Conservation (phyloP, 2,113 vertebrate species). For the Anarrhichthys ocellatus region DNA sequence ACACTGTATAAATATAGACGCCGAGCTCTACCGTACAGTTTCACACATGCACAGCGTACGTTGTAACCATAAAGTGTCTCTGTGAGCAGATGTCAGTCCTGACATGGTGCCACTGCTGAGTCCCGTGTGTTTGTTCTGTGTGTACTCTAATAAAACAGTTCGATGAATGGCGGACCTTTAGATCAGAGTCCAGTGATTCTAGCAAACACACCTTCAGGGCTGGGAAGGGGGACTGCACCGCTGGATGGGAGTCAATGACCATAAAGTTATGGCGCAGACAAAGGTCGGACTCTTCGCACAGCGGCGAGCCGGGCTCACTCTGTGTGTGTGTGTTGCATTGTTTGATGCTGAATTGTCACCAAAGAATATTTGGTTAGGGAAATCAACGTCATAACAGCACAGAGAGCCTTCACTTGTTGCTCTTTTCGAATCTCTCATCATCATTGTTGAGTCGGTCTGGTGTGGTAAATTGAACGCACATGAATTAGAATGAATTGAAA, state of each 20-base stretch:
- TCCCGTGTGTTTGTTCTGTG: slow-evolving; percentile 66
- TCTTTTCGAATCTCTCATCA: not conserved
- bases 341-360: not conserved
- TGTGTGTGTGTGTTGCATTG: not conserved
- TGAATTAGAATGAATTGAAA: not conserved
- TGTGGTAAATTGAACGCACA: not conserved
- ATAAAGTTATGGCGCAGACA: slow-evolving; percentile 43
- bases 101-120: slow-evolving; percentile 9
- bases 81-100: slow-evolving; percentile 50
- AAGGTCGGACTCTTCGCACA: slow-evolving; percentile 19
- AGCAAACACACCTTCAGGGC: slow-evolving; percentile 56
- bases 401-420: not conserved
- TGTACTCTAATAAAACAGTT: slow-evolving; percentile 62
- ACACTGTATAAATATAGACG: slow-evolving; percentile 6
- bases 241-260: slow-evolving; percentile 51
- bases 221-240: not conserved
- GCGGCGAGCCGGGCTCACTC: not conserved
- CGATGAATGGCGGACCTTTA: slow-evolving; percentile 29
- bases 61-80: slow-evolving; percentile 22
- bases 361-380: slow-evolving; percentile 24
- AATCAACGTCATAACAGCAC: not conserved
- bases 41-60: slow-evolving; percentile 5
- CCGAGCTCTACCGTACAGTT: not conserved
- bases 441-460: not conserved
- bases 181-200: slow-evolving; percentile 75